Conservation (phyloP, 2,113 vertebrate species). For the Epinephelus moara region DNA sequence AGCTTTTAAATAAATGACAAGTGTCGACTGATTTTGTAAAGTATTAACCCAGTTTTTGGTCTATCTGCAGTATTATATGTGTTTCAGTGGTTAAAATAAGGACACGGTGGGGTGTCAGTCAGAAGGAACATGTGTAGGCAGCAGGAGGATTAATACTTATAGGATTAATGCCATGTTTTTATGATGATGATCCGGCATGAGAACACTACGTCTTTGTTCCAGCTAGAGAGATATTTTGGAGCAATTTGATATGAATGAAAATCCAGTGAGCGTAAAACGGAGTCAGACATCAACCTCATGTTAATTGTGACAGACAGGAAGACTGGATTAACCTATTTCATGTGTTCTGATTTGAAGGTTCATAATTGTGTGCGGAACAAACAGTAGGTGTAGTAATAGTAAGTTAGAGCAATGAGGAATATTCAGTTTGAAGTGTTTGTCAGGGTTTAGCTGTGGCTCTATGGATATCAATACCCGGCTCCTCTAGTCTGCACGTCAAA, state of each 20-base stretch:
- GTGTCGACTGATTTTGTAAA: conserved; percentile 3
- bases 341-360: conserved; percentile 37
- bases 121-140: conserved; percentile 32
- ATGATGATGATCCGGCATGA: conserved; percentile 33
- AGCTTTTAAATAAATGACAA: conserved; percentile 33
- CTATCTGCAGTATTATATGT: conserved; percentile 45
- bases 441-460: neutral
- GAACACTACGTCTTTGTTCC: conserved; percentile 60
- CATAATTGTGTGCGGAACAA: conserved; percentile 1
- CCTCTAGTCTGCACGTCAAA: too few relatives aligned
- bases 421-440: neutral
- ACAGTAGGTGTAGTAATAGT: neutral
- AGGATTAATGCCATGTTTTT: conserved; percentile 61
- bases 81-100: conserved; percentile 53
- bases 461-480: too few relatives aligned
- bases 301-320: conserved; percentile 68
- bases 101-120: conserved; percentile 17
- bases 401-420: neutral
- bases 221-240: conserved; percentile 18
- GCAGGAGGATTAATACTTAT: conserved; percentile 61
- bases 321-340: conserved; percentile 77
- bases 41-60: conserved; percentile 64
- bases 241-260: conserved; percentile 56
- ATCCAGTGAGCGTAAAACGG: conserved; percentile 49
- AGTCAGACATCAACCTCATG: conserved; percentile 46